These are phyloP conservation scores for Drosophila pseudotalamancana DNA, from an alignment of 2,888 invertebrate species.

Conservation along the genomic window DNA sequence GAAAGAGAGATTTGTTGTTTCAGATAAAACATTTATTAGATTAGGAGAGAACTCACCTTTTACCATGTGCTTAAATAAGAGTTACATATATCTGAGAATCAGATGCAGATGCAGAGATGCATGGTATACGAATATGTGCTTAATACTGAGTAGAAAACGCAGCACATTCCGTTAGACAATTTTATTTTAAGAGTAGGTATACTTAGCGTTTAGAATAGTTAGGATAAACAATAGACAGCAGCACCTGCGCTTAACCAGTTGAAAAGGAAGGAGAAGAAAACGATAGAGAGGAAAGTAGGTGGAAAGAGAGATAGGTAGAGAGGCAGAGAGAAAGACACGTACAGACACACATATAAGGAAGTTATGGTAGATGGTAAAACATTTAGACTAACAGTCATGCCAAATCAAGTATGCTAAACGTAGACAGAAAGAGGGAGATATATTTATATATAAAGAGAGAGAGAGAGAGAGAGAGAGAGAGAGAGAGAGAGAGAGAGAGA, in stretches of 20 bases:
- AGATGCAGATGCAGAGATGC: constrained; percentile 30
- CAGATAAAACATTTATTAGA: neutral
- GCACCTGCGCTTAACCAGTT: constrained; percentile 42
- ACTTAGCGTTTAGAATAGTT: constrained; percentile 40
- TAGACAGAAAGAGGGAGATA: constrained; percentile 5
- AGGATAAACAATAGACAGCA: constrained; percentile 40
- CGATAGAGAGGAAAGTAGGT: neutral
- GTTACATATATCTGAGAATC: constrained; percentile 5
- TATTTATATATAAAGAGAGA: neutral
- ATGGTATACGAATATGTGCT: constrained; percentile 44
- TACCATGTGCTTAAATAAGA: neutral
- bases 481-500: neutral
- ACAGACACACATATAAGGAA: constrained; percentile 56
- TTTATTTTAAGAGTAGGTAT: constrained; percentile 22
- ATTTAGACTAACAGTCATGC: constrained; percentile 73
- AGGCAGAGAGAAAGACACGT: constrained; percentile 31
- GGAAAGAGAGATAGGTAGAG: constrained; percentile 22
- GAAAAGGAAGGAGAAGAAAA: constrained; percentile 23
- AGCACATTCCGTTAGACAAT: constrained; percentile 65
- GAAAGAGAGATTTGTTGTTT: neutral
- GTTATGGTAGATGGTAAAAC: constrained; percentile 53
- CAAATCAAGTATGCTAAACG: constrained; percentile 70
- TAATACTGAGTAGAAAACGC: constrained; percentile 61
- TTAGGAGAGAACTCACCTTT: constrained; percentile 42
- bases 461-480: constrained; percentile 31